These are phyloP conservation scores for Sibirionetta formosa DNA, from an alignment of 2,797 vertebrate genomes.

Conservation along the genomic window DNA sequence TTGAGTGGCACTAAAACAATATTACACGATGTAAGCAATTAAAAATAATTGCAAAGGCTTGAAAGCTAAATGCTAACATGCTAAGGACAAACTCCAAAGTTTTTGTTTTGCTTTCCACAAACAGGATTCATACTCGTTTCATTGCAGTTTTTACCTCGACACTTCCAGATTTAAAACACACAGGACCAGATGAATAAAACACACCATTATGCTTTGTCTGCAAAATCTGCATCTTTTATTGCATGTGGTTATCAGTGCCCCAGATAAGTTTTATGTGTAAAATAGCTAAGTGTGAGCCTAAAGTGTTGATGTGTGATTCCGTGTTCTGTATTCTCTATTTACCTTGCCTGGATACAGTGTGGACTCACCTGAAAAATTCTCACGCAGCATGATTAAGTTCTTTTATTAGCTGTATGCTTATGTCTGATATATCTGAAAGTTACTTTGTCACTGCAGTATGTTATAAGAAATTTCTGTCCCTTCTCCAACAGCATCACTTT, in stretches of 20 bases:
- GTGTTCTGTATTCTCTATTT: background rate
- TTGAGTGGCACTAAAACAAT: background rate
- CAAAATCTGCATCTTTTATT: background rate
- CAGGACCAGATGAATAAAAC: background rate
- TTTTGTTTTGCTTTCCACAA: background rate
- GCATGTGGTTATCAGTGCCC: background rate
- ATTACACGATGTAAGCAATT: background rate
- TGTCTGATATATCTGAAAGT: slow-evolving; percentile 7
- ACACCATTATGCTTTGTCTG: background rate
- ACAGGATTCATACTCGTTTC: background rate
- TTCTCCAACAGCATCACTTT: slow-evolving; percentile 20
- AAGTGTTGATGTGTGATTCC: background rate
- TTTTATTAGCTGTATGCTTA: background rate
- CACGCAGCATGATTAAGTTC: background rate
- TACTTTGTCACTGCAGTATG: background rate
- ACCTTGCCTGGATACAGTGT: background rate
- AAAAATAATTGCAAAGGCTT: background rate
- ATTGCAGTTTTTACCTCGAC: background rate
- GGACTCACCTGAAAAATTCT: background rate
- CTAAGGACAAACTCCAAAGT: background rate
- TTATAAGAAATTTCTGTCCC: background rate
- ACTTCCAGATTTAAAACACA: background rate
- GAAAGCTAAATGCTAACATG: background rate
- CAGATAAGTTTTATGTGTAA: background rate
- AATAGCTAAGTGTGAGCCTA: background rate